Conservation (phyloP, 2,888 invertebrate species). For the Yponomeuta malinellus region DNA sequence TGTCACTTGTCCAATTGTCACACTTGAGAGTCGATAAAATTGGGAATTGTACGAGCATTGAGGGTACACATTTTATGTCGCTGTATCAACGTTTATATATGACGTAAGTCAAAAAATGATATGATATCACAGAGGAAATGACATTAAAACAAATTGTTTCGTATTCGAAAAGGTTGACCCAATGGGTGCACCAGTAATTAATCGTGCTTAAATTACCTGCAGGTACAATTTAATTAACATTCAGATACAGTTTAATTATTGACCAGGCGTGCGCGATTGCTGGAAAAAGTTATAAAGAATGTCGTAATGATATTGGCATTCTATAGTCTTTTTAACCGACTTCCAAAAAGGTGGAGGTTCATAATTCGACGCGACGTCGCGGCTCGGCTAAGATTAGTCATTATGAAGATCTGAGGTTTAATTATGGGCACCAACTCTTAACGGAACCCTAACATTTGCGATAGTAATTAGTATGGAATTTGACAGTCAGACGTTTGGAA, state of each 20-base stretch:
- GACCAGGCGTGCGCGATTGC: neutral
- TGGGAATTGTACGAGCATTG: neutral
- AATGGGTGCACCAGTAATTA: slow-evolving; percentile 7
- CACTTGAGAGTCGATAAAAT: no score
- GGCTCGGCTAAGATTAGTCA: no score
- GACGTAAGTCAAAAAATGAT: neutral
- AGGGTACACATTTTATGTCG: neutral
- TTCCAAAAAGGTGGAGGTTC: neutral
- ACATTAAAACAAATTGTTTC: slow-evolving; percentile 11
- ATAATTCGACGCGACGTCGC: no score
- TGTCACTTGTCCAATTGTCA: no score
- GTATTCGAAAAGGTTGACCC: slow-evolving; percentile 7
- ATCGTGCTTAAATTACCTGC: slow-evolving; percentile 10
- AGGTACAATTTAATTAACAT: slow-evolving; percentile 9
- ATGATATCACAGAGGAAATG: neutral
- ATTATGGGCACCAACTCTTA: no score
- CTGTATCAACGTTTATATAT: neutral
- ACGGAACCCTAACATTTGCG: no score
- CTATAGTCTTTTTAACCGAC: neutral
- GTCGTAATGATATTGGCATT: neutral
- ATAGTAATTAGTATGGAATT: no score
- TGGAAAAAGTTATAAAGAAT: neutral
- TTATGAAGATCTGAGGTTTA: no score
- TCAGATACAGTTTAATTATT: slow-evolving; percentile 3
- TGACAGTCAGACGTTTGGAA: no score